Base-by-base conservation (phyloP, 2,113 vertebrate genomes). In the Rhagologus leucostigma region DNA sequence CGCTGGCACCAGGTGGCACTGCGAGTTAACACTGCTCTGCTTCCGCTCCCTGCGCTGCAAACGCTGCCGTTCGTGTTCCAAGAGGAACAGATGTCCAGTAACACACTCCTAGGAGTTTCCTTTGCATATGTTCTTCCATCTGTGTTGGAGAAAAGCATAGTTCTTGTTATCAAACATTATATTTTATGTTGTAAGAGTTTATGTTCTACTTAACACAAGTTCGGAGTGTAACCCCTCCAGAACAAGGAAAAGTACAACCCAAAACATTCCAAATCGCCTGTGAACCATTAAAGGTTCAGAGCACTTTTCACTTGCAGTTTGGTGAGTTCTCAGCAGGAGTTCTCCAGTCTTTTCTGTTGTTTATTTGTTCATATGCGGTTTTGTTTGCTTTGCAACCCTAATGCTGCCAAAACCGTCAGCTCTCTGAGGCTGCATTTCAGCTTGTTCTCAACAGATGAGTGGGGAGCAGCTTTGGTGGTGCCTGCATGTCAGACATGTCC, bases 51-150 rank as follows among this genome's bases (percentile, higher is more conserved):
- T 27, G 77, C 53, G 23, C 46, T 59, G 53, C 80, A 84, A 82
- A 77, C 24, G 75, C 57, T 86, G 71, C 27, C 39, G 2, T 76
- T 91, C 62, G 84, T 95, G 90, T 97, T 97, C 97, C 95, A 97
- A 87, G 94, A 93, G 92, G 84, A 97, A 97, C 98, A 98, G 98
- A 98, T 98, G 98, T 97, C 97, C 96, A 80, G 87, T 97, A 96
- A 95, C 98, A 97, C 96, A 89, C 89, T 96, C 96, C 90, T 93
- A 90, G 81, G 97, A 97, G 95, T 97, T 97, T 96, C 94, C 97
- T 97, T 96, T 97, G 95, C 98, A 98, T 98, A 98, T 98, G 98
- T 95, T 98, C 93, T 95, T 95, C 98, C 98, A 98, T 98, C 98
- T 98, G 98, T 97, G 97, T 98, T 98, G 97, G 97, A 98, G 97